Evolutionary conservation across 2,113 vertebrate species (phyloP), one percentile per base, ranked within the genome.

Genomic region (Rhabdomys dilectus): DNA sequence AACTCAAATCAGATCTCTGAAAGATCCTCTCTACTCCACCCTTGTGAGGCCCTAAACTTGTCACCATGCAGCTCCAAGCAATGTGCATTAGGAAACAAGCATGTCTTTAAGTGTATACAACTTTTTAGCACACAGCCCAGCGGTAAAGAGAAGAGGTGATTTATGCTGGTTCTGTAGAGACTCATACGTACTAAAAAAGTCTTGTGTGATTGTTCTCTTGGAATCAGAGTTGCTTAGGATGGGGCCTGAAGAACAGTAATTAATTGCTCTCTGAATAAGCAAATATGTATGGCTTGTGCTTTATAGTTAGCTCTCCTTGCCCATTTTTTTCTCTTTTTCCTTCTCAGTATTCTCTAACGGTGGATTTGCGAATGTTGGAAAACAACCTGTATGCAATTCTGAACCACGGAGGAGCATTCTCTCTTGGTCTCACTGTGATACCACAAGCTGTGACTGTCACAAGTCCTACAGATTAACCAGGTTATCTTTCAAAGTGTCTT

Each of bases 1-100:
- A 95, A 95, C 94, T 97, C 97, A 95, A 88, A 96, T 68, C 45
- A 72, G 89, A 31, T 94, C 96, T 88, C 91, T 73, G 81, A 91
- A 93, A 96, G 94, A 95, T 89, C 91, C 51, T 88, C 68, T 96
- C 88, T 93, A 96, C 88, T 96, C 31, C 9, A 96, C 96, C 86
- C 82, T 77, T 92, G 96, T 75, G 91, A 94, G 82, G 89, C 95
- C 96, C 89, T 88, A 72, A 88, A 89, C 45, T 0, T 12, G 82
- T 92, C 91, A 88, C 95, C 86, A 48, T 90, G 84, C 12, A 72
- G 26, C 96, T 98, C 94, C 95, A 98, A 3, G 66, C 95, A 91
- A 95, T 92, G 92, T 94, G 94, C 96, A 93, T 68, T 95, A 95
- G 97, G 64, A 93, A 97, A 72, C 1, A 92, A 97, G 76, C 1